Percentiles rank a stretch among this genome's conserved stretches.
Conservation (phyloP, 2,888 invertebrate species). For the Cyclophora albipunctata region DNA sequence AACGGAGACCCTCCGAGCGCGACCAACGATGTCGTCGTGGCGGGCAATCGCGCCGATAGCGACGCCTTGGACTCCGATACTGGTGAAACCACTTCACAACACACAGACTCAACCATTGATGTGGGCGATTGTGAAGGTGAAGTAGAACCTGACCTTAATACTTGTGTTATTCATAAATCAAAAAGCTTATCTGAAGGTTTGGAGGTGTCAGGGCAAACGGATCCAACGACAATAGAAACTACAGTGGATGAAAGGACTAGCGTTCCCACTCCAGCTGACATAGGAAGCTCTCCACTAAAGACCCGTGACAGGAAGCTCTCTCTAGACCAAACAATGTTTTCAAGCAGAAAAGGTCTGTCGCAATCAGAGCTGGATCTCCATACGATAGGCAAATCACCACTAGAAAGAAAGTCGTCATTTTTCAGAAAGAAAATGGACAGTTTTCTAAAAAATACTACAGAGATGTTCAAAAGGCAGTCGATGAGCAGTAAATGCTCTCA, state of each 20-base stretch:
- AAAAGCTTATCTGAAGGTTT: slow-evolving; percentile 25
- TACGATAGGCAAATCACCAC: slow-evolving; percentile 56
- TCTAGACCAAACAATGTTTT: slow-evolving; percentile 53
- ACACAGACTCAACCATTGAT: too few species aligned
- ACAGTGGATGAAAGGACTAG: too few species aligned
- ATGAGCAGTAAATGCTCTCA: slow-evolving; percentile 26
- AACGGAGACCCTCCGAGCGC: slow-evolving; percentile 34
- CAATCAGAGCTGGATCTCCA: slow-evolving; percentile 63
- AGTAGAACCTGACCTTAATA: slow-evolving; percentile 7
- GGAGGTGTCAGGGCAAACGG: slow-evolving; percentile 15
- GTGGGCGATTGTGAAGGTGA: slow-evolving; percentile 6
- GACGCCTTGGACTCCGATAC: too few species aligned
- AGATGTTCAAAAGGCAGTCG: slow-evolving; percentile 58
- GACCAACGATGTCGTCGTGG: slow-evolving; percentile 36
- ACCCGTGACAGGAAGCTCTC: slow-evolving; percentile 53
- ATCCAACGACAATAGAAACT: background rate
- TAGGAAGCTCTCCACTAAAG: slow-evolving; percentile 10
- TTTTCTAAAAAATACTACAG: slow-evolving; percentile 61
- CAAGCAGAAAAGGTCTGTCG: slow-evolving; percentile 47
- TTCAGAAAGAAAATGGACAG: slow-evolving; percentile 65
- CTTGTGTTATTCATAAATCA: slow-evolving; percentile 17
- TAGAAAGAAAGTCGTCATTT: slow-evolving; percentile 65
- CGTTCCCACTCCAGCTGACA: too few species aligned
- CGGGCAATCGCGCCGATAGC: slow-evolving; percentile 13
- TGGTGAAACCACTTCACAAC: too few species aligned